Conservation (phyloP, 2,888 invertebrate genomes). For the Choristoneura rosaceana region DNA sequence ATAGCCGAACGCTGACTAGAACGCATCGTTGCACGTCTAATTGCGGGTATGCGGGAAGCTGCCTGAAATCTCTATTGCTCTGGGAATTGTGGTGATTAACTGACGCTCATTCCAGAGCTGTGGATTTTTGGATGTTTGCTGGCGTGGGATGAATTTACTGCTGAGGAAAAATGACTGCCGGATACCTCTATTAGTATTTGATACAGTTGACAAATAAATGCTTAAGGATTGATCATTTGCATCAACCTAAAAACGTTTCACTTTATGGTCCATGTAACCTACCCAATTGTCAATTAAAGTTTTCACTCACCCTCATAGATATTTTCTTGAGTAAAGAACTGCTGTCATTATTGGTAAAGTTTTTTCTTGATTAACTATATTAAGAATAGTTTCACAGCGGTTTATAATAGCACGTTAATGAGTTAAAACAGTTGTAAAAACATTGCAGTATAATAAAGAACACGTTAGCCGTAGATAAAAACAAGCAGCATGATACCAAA, state of each 20-base stretch:
- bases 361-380: too few species aligned
- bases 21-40: constrained; percentile 47
- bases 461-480: background rate
- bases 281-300: too few species aligned
- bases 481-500: background rate
- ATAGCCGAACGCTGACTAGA: constrained; percentile 44
- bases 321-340: too few species aligned
- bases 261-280: too few species aligned
- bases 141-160: background rate
- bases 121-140: background rate
- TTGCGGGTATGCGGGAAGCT: constrained; percentile 45
- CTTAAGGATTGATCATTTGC: too few species aligned
- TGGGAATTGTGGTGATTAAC: constrained; percentile 26
- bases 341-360: too few species aligned
- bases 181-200: background rate
- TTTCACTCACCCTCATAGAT: too few species aligned
- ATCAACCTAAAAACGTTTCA: too few species aligned
- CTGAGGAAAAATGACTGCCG: background rate
- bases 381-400: background rate
- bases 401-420: background rate
- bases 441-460: background rate
- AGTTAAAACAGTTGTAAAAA: background rate
- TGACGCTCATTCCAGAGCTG: background rate
- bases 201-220: too few species aligned
- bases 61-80: constrained; percentile 39